Percentiles rank a stretch among this genome's conserved stretches.
Conservation (phyloP, 2,113 vertebrate species). For the Suncus etruscus region DNA sequence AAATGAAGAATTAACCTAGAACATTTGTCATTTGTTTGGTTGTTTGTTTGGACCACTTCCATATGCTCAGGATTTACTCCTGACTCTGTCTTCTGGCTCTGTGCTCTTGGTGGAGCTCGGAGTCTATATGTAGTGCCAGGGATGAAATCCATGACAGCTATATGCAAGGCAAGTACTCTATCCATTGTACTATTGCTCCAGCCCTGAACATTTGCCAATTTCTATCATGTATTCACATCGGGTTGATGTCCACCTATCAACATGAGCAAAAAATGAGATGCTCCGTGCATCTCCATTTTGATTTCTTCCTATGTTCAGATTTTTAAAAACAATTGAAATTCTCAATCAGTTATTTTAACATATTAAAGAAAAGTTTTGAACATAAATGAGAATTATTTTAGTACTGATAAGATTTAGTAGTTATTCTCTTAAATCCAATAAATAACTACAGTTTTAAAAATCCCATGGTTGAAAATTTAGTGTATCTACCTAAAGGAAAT, state of each 20-base stretch:
- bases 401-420: not conserved
- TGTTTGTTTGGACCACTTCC: not conserved
- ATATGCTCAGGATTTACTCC: too few species aligned
- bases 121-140: too few species aligned
- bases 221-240: not conserved
- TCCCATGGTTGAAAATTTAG: not conserved
- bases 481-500: slow-evolving; percentile 12
- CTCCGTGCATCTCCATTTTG: not conserved
- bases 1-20: not conserved
- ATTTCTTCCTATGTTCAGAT: slow-evolving; percentile 23
- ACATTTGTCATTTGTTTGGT: not conserved
- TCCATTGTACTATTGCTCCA: too few species aligned
- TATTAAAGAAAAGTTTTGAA: not conserved
- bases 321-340: slow-evolving; percentile 9
- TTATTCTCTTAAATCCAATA: slow-evolving; percentile 8
- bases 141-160: too few species aligned
- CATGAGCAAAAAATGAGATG: not conserved
- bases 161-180: too few species aligned
- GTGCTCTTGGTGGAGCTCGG: too few species aligned
- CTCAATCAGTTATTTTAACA: slow-evolving; percentile 20
- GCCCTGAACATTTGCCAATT: not conserved
- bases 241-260: slow-evolving; percentile 22
- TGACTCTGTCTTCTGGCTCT: too few species aligned
- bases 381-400: slow-evolving; percentile 53
- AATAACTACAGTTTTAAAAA: not conserved